Percentiles rank a stretch among this genome's conserved stretches.
Evolutionary conservation across 2,888 invertebrate species (phyloP).

Genomic region (Oscheius onirici): DNA sequence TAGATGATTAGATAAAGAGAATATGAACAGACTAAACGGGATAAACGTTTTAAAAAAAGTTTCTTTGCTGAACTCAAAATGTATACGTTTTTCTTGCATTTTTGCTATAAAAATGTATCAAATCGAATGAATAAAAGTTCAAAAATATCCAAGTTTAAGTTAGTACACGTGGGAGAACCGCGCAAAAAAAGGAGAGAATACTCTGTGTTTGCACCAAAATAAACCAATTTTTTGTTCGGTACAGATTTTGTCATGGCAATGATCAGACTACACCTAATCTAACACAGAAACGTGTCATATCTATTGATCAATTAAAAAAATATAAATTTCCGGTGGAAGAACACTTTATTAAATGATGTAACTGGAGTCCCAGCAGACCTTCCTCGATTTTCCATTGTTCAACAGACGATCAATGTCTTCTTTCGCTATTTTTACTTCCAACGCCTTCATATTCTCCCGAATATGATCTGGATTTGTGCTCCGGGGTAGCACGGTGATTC

Average conservation of each 20-base stretch:
- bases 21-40: too few species aligned
- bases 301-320: too few species aligned
- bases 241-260: background rate
- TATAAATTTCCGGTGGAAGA: too few species aligned
- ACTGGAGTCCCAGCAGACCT: constrained; percentile 67
- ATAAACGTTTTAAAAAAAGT: too few species aligned
- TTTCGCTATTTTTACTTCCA: constrained; percentile 38
- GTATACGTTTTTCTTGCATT: too few species aligned
- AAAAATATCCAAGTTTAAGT: too few species aligned
- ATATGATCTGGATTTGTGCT: constrained; percentile 53
- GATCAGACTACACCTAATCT: background rate
- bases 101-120: too few species aligned
- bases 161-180: too few species aligned
- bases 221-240: background rate
- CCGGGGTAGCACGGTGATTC: constrained; percentile 65
- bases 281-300: background rate
- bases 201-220: background rate
- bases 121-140: too few species aligned
- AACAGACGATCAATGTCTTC: constrained; percentile 41
- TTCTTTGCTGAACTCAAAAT: too few species aligned
- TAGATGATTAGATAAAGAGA: too few species aligned
- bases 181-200: background rate
- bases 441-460: constrained; percentile 42
- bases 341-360: constrained; percentile 22
- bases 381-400: constrained; percentile 37